phyloP scores from a whole-genome alignment of 2,113 vertebrate genomes.

The Thymallus thymallus region DNA sequence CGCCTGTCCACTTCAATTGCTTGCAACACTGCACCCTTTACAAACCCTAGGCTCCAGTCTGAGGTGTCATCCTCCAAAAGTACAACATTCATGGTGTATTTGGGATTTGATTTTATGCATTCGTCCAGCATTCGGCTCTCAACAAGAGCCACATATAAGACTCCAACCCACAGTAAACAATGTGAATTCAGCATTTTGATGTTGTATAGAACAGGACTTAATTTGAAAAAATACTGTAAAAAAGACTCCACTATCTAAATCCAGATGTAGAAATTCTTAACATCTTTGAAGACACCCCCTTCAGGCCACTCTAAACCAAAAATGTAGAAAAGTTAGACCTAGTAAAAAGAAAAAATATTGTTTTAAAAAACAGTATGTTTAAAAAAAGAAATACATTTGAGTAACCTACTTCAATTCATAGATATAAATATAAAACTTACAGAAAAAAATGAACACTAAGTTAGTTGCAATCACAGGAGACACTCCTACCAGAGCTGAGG shows the following conservation, averaged over 20 bases:
- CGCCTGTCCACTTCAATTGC: conserved; percentile 69
- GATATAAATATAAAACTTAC: too few relatives aligned
- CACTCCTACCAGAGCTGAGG: background rate
- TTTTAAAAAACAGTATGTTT: background rate
- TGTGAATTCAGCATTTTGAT: conserved; percentile 39
- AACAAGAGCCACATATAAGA: conserved; percentile 14
- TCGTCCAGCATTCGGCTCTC: conserved; percentile 50
- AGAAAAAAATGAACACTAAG: background rate
- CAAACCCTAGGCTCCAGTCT: conserved; percentile 54
- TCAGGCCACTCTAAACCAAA: background rate
- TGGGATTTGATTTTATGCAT: conserved; percentile 12
- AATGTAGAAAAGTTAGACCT: background rate
- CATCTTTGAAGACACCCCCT: background rate
- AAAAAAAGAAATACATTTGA: background rate
- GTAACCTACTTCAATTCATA: background rate
- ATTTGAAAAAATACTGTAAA: too few relatives aligned
- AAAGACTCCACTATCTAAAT: background rate
- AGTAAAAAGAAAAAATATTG: background rate
- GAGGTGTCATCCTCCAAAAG: conserved; percentile 82
- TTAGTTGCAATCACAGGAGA: background rate
- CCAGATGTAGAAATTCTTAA: background rate
- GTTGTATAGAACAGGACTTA: background rate
- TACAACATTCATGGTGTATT: conserved; percentile 80
- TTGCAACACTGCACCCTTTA: conserved; percentile 64
- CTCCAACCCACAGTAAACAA: conserved; percentile 38